Evolutionary conservation across 1,140 invertebrate genomes (phyloP).

Genomic region (Microplitis mediator): DNA sequence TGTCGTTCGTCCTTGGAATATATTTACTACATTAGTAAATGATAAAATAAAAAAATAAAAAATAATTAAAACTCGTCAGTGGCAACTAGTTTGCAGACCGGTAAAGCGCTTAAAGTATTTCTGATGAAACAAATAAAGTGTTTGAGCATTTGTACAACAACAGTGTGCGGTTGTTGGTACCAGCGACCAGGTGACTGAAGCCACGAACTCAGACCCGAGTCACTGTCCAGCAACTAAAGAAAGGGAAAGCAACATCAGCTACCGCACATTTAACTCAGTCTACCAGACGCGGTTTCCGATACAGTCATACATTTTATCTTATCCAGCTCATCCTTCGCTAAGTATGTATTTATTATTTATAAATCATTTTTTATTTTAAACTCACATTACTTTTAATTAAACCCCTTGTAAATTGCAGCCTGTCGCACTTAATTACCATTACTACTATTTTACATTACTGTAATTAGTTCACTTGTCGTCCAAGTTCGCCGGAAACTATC

Average conservation of each 20-base stretch:
- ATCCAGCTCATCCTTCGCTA: neutral
- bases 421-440: too few species aligned
- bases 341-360: constrained; percentile 26
- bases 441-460: too few species aligned
- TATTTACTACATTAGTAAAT: neutral
- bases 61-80: constrained; percentile 34
- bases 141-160: constrained; percentile 3
- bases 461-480: too few species aligned
- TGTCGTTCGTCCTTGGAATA: neutral
- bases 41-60: neutral
- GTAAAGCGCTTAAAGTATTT: neutral
- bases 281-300: constrained; percentile 44
- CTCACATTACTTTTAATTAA: neutral
- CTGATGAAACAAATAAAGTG: constrained; percentile 1
- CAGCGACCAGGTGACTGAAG: constrained; percentile 35
- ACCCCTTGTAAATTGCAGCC: too few species aligned
- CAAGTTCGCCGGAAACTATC: too few species aligned
- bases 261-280: constrained; percentile 45
- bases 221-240: constrained; percentile 43
- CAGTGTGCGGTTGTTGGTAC: neutral
- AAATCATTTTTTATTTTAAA: neutral
- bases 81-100: constrained; percentile 38
- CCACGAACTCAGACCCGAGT: constrained; percentile 26
- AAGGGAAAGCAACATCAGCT: constrained; percentile 52
- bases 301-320: constrained; percentile 19